These are phyloP conservation scores for Cryptocheilus praepositus DNA, from an alignment of 2,888 invertebrate genomes.

Conservation along the genomic window DNA sequence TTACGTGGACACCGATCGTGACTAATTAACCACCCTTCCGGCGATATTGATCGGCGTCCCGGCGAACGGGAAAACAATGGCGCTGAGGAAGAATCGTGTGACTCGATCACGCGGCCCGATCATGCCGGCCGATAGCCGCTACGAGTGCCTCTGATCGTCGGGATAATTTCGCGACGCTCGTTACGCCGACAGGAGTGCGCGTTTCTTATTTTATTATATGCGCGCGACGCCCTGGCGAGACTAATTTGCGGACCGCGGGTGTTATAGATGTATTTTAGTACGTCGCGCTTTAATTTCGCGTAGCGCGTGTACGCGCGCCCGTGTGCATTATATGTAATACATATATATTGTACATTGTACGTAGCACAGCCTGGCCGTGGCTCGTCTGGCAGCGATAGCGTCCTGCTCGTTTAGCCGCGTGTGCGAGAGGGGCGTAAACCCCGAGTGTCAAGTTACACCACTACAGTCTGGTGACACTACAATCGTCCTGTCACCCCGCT, in stretches of 20 bases:
- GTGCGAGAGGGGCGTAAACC: conserved; percentile 67
- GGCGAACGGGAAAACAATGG: conserved; percentile 50
- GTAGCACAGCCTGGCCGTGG: conserved; percentile 23
- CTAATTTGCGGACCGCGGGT: conserved; percentile 50
- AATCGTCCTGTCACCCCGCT: conserved; percentile 65
- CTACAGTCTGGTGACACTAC: conserved; percentile 64
- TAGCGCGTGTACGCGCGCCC: conserved; percentile 5
- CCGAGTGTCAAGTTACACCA: conserved; percentile 69
- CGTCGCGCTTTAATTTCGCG: too few species aligned
- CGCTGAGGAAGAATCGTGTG: conserved; percentile 50
- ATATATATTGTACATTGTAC: conserved; percentile 3
- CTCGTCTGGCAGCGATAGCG: conserved; percentile 56
- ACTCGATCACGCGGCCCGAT: conserved; percentile 29
- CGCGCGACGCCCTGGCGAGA: conserved; percentile 55
- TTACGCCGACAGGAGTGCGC: conserved; percentile 48
- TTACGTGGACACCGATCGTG: conserved; percentile 56
- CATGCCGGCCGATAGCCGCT: conserved; percentile 41
- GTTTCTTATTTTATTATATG: conserved; percentile 57
- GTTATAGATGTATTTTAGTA: not conserved
- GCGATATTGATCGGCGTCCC: conserved; percentile 47
- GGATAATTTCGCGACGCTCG: conserved; percentile 57
- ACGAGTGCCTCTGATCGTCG: conserved; percentile 26
- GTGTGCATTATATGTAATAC: conserved; percentile 4
- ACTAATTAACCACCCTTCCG: conserved; percentile 54
- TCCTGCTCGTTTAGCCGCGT: conserved; percentile 48